Evolutionary conservation across 2,113 vertebrate genomes (phyloP).

Genomic region (Menura novaehollandiae): DNA sequence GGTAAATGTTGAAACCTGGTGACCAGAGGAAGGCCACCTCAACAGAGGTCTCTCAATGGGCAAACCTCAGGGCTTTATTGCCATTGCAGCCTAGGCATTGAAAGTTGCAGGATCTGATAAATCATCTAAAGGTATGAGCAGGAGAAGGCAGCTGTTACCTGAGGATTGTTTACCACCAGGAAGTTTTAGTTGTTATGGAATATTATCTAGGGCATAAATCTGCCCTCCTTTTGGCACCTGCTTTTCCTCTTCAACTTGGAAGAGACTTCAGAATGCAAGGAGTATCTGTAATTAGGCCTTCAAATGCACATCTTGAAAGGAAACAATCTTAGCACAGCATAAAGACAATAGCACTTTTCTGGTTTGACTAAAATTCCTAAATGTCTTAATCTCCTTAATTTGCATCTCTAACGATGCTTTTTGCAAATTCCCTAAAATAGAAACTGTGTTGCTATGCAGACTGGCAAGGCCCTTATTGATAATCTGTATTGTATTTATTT

Average conservation of each 20-base stretch:
- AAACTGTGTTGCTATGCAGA: neutral
- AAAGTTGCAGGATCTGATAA: neutral
- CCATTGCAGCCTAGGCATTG: neutral
- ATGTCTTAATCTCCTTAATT: neutral
- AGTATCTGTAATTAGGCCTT: neutral
- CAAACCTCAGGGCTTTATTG: neutral
- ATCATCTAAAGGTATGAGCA: neutral
- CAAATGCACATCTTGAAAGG: conserved; percentile 7
- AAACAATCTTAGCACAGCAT: neutral
- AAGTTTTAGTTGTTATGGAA: neutral
- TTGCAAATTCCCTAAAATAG: neutral
- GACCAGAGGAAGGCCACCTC: neutral
- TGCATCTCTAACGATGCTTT: neutral
- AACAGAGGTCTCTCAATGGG: neutral
- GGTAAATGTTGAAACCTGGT: neutral
- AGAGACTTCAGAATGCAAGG: neutral
- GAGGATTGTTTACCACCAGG: neutral
- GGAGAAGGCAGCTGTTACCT: neutral
- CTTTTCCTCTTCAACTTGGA: neutral
- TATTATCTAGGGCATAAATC: neutral
- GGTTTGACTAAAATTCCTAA: neutral
- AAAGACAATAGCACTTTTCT: neutral
- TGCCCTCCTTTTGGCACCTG: neutral
- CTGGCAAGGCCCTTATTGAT: neutral
- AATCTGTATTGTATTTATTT: neutral